Evolutionary conservation across 2,113 vertebrate genomes (phyloP).

Genomic region (Nymphicus hollandicus): DNA sequence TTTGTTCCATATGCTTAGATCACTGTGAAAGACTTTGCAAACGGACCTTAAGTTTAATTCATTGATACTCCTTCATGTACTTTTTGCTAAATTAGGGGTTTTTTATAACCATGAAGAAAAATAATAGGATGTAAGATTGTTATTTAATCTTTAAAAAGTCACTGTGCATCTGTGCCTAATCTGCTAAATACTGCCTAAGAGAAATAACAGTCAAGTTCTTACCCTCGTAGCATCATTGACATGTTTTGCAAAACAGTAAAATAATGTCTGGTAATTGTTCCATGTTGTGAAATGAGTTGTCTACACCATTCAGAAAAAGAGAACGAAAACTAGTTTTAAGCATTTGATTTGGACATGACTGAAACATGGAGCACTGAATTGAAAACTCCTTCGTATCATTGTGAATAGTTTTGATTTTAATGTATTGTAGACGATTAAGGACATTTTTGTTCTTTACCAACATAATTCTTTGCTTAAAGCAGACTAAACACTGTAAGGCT

Average conservation of each 20-base stretch:
- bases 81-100: background rate
- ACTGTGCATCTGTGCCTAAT: background rate
- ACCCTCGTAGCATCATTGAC: background rate
- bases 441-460: background rate
- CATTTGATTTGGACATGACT: background rate
- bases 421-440: background rate
- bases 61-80: background rate
- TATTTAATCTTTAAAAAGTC: background rate
- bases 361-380: background rate
- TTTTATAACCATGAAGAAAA: background rate
- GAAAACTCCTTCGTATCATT: background rate
- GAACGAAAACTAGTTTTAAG: background rate
- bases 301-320: background rate
- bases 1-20: background rate
- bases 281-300: background rate
- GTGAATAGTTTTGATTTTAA: background rate
- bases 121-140: background rate
- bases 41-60: background rate
- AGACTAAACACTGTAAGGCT: background rate
- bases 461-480: background rate
- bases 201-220: background rate
- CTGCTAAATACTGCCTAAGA: background rate
- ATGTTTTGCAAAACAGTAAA: background rate
- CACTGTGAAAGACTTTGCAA: background rate
- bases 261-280: background rate